Evolutionary conservation across 2,888 invertebrate genomes (phyloP), one percentile per base, ranked within the genome.

Genomic region (Eupithecia vulgata): DNA sequence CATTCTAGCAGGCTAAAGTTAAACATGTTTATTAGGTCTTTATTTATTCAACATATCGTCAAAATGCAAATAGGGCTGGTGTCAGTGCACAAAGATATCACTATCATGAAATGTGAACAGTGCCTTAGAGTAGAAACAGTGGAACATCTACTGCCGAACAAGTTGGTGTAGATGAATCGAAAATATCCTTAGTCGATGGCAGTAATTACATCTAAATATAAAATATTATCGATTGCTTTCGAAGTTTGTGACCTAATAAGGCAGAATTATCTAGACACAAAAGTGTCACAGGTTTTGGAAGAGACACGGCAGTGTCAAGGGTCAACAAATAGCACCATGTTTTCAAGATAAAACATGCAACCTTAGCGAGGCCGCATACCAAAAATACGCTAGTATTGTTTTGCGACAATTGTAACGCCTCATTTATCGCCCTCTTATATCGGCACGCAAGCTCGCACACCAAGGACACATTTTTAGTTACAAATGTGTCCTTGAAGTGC

Each of bases 41-140:
- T 21, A 48, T 48, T 48, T 8, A 52, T 25, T 57, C 12, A 57
- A 13, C 21, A 67, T 8, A 48, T 35, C 62, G 70, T 78, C 79
- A 75, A 76, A 78, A 77, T 70, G 75, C 72, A 77, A 79, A 78
- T 62, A 79, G 68, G 71, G 52, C 68, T 66, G 57, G 75, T 73
- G 76, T 72, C 72, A 67, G 70, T 76, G 73, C 71, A 73, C 61
- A 74, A 66, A 71, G 64, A 75, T 80, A 80, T 80, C 79, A 79
- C 79, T 79, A 68, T 76, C n/a, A 62, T 75, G 69, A 79, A 76
- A 72, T 76, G 80, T 79, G 80, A 77, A 65, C 73, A 76, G 62
- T 59, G 66, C 67, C 72, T 70, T 72, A 72, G 70, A 73, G 73
- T 71, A 72, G 76, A 69, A 52, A 76, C 68, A 75, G 72, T 73